These are phyloP conservation scores for Anas acuta DNA, from an alignment of 2,797 vertebrate species.

Conservation along the genomic window DNA sequence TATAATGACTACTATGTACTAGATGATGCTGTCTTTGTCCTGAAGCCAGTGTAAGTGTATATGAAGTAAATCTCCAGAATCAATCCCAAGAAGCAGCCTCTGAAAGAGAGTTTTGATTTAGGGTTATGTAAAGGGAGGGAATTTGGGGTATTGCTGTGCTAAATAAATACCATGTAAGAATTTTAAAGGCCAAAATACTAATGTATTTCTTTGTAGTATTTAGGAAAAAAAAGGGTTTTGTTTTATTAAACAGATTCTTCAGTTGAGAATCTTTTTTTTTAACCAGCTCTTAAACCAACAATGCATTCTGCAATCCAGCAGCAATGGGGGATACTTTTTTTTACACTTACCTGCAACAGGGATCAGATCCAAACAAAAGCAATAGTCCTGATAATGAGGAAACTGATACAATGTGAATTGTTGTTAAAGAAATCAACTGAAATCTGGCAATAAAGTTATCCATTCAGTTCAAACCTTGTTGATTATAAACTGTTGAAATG, in stretches of 20 bases:
- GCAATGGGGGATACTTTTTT: conserved; percentile 79
- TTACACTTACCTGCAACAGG: conserved; percentile 73
- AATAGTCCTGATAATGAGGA: conserved; percentile 61
- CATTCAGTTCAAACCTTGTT: conserved; percentile 57
- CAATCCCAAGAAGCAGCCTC: conserved; percentile 48
- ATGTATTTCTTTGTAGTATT: conserved; percentile 82
- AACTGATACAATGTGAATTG: conserved; percentile 34
- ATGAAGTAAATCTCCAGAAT: conserved; percentile 47
- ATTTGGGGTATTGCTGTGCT: conserved; percentile 62
- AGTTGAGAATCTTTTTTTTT: conserved; percentile 72
- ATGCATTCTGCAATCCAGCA: conserved; percentile 68
- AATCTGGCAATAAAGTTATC: conserved; percentile 74
- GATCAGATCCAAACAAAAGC: conserved; percentile 70
- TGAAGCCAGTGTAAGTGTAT: conserved; percentile 81
- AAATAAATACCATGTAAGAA: conserved; percentile 73
- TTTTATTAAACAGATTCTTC: conserved; percentile 68
- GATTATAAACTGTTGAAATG: conserved; percentile 71
- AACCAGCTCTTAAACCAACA: conserved; percentile 70
- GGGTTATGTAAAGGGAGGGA: conserved; percentile 55
- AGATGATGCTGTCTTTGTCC: conserved; percentile 94
- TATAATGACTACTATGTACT: conserved; percentile 96
- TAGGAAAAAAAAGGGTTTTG: neutral
- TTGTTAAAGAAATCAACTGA: conserved; percentile 63
- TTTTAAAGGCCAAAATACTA: conserved; percentile 81
- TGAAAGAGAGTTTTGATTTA: conserved; percentile 54